Evolutionary conservation across 2,797 vertebrate genomes (phyloP).

Genomic region (Threskiornis aethiopicus): DNA sequence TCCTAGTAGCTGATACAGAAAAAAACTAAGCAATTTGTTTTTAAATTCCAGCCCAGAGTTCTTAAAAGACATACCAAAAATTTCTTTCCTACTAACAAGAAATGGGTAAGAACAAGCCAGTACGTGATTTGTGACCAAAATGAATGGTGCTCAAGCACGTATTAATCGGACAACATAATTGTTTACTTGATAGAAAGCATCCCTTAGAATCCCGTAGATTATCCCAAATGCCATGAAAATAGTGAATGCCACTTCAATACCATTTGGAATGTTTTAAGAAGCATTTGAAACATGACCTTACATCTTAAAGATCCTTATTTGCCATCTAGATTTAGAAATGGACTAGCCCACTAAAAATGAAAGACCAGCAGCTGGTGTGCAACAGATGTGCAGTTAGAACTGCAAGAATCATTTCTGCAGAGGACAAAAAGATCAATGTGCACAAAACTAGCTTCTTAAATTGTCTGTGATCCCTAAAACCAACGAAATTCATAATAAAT

Average conservation of each 20-base stretch:
- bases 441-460: background rate
- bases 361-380: background rate
- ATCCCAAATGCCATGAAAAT: background rate
- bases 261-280: background rate
- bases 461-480: background rate
- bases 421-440: background rate
- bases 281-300: background rate
- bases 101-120: background rate
- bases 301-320: background rate
- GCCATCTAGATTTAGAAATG: background rate
- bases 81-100: background rate
- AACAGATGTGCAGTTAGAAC: background rate
- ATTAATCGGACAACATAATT: background rate
- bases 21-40: background rate
- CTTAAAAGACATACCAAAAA: background rate
- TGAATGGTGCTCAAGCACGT: rapidly evolving
- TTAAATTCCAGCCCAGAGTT: background rate
- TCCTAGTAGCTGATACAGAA: background rate
- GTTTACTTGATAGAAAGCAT: background rate
- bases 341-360: background rate
- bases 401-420: background rate
- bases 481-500: background rate
- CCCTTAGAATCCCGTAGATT: background rate
- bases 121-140: background rate
- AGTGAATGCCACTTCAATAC: background rate